phyloP scores from a whole-genome alignment of 2,797 vertebrate species.

The Eremophila alpestris region DNA sequence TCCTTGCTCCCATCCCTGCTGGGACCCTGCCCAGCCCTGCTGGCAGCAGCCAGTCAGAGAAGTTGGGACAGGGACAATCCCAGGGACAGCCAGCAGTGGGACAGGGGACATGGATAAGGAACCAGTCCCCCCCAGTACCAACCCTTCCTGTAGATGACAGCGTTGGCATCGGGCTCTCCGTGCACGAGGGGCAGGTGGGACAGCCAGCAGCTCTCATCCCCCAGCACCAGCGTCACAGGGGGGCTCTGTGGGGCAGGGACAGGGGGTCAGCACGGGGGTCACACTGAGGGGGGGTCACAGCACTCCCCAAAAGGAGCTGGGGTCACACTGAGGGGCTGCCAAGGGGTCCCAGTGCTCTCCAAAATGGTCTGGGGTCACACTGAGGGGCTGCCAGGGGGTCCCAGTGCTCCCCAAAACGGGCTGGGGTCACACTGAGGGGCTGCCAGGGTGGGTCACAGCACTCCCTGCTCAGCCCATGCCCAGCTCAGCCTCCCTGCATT shows the following conservation, averaged over 20 bases:
- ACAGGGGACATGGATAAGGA: not conserved
- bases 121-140: not conserved
- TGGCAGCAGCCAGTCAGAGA: not conserved
- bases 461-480: not conserved
- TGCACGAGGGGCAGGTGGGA: slow-evolving; percentile 78
- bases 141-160: slow-evolving; percentile 89
- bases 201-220: slow-evolving; percentile 87
- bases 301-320: fast-evolving
- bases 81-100: not conserved
- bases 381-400: not conserved
- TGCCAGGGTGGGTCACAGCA: not conserved
- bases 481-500: slow-evolving; percentile 56
- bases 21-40: not conserved
- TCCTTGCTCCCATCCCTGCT: not conserved
- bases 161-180: slow-evolving; percentile 78
- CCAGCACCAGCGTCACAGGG: slow-evolving; percentile 77
- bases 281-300: not conserved
- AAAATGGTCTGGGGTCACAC: fast-evolving
- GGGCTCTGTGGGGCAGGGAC: slow-evolving; percentile 67
- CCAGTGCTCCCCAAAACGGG: fast-evolving
- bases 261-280: not conserved
- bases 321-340: not conserved
- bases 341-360: not conserved
- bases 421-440: not conserved
- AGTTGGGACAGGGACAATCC: not conserved